These are phyloP conservation scores for Anoplius nigerrimus DNA, from an alignment of 2,888 invertebrate species.

Conservation along the genomic window DNA sequence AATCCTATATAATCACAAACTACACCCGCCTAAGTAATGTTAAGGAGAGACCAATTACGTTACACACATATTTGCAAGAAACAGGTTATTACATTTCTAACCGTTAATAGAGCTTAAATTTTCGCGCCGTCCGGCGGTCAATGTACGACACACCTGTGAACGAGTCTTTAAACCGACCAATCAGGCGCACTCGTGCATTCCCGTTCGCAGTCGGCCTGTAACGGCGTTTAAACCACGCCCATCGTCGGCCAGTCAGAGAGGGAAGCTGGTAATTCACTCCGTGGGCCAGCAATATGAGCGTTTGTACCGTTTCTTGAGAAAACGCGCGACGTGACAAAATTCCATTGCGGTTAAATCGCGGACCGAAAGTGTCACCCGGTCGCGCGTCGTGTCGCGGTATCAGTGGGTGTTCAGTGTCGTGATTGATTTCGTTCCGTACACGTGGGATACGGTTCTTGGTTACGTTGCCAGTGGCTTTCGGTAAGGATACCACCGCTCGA, in stretches of 20 bases:
- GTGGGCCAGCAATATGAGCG: constrained; percentile 60
- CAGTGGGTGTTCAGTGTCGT: constrained; percentile 56
- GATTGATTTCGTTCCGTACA: constrained; percentile 46
- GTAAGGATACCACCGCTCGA: constrained; percentile 49
- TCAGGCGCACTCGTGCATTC: constrained; percentile 16
- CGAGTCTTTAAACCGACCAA: constrained; percentile 14
- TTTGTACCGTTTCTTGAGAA: constrained; percentile 60
- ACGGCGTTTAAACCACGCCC: constrained; percentile 60
- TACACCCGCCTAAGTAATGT: no score
- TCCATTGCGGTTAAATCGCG: constrained; percentile 53
- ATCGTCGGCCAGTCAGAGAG: constrained; percentile 49
- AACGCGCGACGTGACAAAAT: constrained; percentile 60
- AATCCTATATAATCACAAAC: no score
- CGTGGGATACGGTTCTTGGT: constrained; percentile 58
- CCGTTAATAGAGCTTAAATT: neutral
- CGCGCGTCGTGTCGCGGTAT: constrained; percentile 41
- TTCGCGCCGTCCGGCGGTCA: neutral
- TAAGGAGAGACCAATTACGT: no score
- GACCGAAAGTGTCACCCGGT: constrained; percentile 54
- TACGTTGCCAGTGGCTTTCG: constrained; percentile 44
- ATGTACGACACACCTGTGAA: constrained; percentile 16
- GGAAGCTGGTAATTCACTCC: constrained; percentile 64
- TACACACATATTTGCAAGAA: no score
- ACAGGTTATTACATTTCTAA: no score
- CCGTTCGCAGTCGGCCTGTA: constrained; percentile 43